These are phyloP conservation scores for Ceraclea dissimilis DNA, from an alignment of 2,888 invertebrate genomes.

Conservation along the genomic window DNA sequence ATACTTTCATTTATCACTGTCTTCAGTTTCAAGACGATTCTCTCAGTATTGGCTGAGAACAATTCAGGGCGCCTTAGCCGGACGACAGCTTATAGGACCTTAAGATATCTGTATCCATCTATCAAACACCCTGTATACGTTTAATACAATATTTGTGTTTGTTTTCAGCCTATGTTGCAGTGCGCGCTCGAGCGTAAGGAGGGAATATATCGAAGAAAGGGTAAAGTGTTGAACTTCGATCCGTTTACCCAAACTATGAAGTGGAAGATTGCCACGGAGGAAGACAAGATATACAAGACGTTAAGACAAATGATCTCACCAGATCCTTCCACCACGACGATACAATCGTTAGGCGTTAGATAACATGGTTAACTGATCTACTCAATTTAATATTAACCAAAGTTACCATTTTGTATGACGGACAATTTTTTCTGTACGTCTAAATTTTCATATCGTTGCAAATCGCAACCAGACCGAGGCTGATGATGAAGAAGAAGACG, in stretches of 20 bases:
- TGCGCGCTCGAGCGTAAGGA: constrained; percentile 56
- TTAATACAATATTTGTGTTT: background rate
- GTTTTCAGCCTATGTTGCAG: constrained; percentile 42
- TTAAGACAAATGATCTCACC: constrained; percentile 4
- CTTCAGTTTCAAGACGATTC: no score
- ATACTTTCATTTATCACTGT: no score
- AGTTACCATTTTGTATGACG: background rate
- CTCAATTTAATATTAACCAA: background rate
- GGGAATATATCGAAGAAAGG: constrained; percentile 66
- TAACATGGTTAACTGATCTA: constrained; percentile 15
- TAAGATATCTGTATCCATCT: no score
- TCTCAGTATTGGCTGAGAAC: no score
- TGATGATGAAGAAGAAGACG: no score
- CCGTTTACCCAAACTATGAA: constrained; percentile 62
- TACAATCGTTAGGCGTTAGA: constrained; percentile 14
- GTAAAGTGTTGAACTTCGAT: constrained; percentile 58
- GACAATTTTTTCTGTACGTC: no score
- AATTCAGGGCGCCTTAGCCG: no score
- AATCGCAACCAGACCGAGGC: background rate
- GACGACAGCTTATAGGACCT: no score
- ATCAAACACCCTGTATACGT: no score
- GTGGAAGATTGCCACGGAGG: constrained; percentile 27
- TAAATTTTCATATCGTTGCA: background rate
- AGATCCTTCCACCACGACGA: constrained; percentile 1
- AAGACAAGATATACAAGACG: constrained; percentile 28